These are phyloP conservation scores for Channa argus DNA, from an alignment of 2,113 vertebrate species.

Conservation along the genomic window DNA sequence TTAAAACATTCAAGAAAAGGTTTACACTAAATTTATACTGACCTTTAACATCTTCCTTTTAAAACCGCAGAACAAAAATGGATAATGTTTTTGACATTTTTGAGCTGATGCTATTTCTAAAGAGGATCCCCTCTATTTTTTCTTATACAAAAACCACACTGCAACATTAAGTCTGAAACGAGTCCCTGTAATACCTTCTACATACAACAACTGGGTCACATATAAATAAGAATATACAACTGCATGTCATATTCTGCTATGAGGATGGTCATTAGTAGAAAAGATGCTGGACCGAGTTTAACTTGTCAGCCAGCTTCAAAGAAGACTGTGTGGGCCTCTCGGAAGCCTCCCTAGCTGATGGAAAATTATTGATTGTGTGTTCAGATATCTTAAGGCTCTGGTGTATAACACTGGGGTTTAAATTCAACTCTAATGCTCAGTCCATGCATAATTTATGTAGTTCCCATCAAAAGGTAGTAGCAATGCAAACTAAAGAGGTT, in stretches of 20 bases:
- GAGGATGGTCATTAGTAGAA: slow-evolving; percentile 76
- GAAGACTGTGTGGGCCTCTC: slow-evolving; percentile 75
- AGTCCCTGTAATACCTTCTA: slow-evolving; percentile 48
- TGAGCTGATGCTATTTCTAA: slow-evolving; percentile 56
- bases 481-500: slow-evolving; percentile 76
- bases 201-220: slow-evolving; percentile 56
- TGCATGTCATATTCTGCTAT: slow-evolving; percentile 65
- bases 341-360: slow-evolving; percentile 78
- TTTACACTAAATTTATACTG: slow-evolving; percentile 49
- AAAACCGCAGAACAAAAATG: slow-evolving; percentile 44
- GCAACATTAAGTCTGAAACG: slow-evolving; percentile 39
- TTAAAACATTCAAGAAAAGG: slow-evolving; percentile 52
- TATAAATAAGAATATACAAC: slow-evolving; percentile 66
- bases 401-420: slow-evolving; percentile 82
- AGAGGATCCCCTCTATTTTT: slow-evolving; percentile 41
- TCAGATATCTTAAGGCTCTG: slow-evolving; percentile 83
- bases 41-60: slow-evolving; percentile 43
- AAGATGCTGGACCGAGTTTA: slow-evolving; percentile 80
- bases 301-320: slow-evolving; percentile 84
- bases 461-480: slow-evolving; percentile 82
- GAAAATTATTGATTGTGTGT: slow-evolving; percentile 84
- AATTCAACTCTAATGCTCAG: slow-evolving; percentile 78
- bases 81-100: slow-evolving; percentile 58
- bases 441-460: slow-evolving; percentile 82
- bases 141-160: slow-evolving; percentile 28